phyloP scores from a whole-genome alignment of 2,888 invertebrate species.

The Byasa hedistus region DNA sequence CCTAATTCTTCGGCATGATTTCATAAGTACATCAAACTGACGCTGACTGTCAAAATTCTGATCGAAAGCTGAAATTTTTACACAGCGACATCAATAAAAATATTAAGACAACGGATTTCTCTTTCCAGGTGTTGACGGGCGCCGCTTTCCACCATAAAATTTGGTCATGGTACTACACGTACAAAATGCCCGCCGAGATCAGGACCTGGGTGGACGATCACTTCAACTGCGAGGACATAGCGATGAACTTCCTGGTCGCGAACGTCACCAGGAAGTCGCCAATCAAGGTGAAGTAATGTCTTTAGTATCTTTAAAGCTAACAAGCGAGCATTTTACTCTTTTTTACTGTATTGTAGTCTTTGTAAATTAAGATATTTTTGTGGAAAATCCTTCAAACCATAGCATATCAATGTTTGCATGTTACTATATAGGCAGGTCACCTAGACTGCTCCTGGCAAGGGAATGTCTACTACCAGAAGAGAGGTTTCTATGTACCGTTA shows the following conservation, averaged over 20 bases:
- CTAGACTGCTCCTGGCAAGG: too few species aligned
- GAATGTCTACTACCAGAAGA: too few species aligned
- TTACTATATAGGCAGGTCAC: not conserved
- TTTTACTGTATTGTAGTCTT: too few species aligned
- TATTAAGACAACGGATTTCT: too few species aligned
- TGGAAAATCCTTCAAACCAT: not conserved
- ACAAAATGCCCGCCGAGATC: conserved; percentile 91
- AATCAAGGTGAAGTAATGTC: conserved; percentile 83
- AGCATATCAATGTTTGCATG: not conserved
- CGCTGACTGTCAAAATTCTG: too few species aligned
- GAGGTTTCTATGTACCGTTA: too few species aligned
- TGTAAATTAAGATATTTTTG: not conserved
- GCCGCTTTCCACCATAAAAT: conserved; percentile 98
- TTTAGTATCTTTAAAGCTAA: not conserved
- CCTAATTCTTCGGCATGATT: too few species aligned
- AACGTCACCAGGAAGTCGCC: conserved; percentile 96
- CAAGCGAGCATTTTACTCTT: not conserved
- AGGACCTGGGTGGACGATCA: conserved; percentile 95
- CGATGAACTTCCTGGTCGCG: conserved; percentile 98
- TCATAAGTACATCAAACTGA: too few species aligned
- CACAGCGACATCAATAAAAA: too few species aligned
- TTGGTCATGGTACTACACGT: conserved; percentile 96
- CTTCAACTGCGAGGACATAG: conserved; percentile 99
- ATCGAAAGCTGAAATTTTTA: too few species aligned
- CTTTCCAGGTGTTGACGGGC: conserved; percentile 86